phyloP scores from a whole-genome alignment of 2,797 vertebrate species.

The Chiroxiphia lanceolata region DNA sequence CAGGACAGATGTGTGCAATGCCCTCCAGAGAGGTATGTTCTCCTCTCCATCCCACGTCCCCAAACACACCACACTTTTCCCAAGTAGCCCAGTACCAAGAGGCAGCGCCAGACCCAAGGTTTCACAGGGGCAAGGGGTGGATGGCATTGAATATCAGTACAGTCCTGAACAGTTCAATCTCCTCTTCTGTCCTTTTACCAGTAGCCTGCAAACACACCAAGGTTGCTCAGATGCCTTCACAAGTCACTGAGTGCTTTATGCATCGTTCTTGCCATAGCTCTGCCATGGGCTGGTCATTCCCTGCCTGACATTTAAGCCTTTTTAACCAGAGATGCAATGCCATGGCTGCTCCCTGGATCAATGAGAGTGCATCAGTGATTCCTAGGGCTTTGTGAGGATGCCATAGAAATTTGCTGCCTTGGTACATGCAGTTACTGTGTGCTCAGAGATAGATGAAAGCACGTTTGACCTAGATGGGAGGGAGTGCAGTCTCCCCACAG shows the following conservation, averaged over 20 bases:
- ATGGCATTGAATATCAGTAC: background rate
- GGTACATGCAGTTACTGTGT: background rate
- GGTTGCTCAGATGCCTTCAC: background rate
- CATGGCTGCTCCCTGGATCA: background rate
- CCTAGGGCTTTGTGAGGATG: background rate
- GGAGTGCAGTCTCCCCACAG: background rate
- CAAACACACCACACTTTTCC: background rate
- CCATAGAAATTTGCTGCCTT: background rate
- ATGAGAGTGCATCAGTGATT: accelerated
- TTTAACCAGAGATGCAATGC: background rate
- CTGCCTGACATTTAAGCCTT: background rate
- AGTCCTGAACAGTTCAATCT: background rate
- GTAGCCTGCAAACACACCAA: background rate
- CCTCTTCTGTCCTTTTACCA: background rate
- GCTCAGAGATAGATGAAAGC: background rate
- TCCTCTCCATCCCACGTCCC: background rate
- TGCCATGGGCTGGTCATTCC: background rate
- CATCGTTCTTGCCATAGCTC: background rate
- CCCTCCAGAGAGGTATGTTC: constrained; percentile 65
- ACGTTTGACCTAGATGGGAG: background rate
- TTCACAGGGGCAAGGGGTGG: background rate
- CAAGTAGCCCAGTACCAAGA: background rate
- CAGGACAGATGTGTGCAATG: constrained; percentile 68
- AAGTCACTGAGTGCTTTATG: background rate
- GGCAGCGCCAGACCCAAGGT: background rate